Evolutionary conservation across 2,797 vertebrate genomes (phyloP).

Genomic region (Euthynnus affinis): DNA sequence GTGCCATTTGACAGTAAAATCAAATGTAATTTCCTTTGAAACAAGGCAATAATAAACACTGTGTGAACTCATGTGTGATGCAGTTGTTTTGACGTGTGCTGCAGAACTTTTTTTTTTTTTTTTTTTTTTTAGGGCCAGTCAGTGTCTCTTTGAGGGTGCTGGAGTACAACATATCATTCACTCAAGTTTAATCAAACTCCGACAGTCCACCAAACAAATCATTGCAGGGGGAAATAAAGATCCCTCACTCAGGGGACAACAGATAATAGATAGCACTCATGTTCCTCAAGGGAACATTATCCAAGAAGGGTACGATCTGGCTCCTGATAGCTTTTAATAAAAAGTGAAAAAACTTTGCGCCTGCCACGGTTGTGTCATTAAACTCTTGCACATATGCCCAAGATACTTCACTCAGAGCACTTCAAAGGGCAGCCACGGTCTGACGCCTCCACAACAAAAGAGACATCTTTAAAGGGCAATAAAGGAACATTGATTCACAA

Average conservation of each 20-base stretch:
- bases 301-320: constrained; percentile 22
- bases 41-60: background rate
- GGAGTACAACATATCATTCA: background rate
- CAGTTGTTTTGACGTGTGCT: background rate
- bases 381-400: constrained; percentile 57
- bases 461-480: constrained; percentile 67
- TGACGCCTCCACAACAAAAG: constrained; percentile 66
- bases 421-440: constrained; percentile 66
- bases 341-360: constrained; percentile 44
- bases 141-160: background rate
- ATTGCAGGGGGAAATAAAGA: constrained; percentile 28
- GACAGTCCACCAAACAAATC: constrained; percentile 10
- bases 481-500: constrained; percentile 67
- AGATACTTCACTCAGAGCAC: constrained; percentile 51
- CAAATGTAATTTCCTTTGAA: background rate
- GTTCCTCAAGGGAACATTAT: constrained; percentile 21
- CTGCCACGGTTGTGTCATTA: constrained; percentile 67
- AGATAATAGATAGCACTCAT: constrained; percentile 45
- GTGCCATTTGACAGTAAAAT: background rate
- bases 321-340: constrained; percentile 55
- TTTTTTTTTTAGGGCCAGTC: background rate
- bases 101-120: constrained; percentile 5
- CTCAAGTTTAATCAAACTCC: constrained; percentile 32
- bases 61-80: background rate
- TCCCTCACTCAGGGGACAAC: constrained; percentile 21